Percentiles rank a stretch among this genome's conserved stretches.
phyloP scores from a whole-genome alignment of 2,797 vertebrate species.

The Petrocephalus sullivani region DNA sequence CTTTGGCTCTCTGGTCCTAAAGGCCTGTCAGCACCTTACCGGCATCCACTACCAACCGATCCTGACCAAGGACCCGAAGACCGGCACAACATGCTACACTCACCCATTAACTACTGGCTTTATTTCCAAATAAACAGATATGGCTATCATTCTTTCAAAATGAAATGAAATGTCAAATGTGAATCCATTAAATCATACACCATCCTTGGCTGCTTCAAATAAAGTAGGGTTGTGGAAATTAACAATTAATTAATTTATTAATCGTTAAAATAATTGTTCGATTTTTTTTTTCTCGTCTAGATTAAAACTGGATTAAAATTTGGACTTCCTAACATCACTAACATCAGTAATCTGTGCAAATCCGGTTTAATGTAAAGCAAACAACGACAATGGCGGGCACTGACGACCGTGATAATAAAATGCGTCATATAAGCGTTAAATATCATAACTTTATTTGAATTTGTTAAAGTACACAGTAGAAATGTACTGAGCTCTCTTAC shows the following conservation, averaged over 20 bases:
- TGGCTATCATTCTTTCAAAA: background rate
- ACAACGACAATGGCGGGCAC: too few relatives aligned
- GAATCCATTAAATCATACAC: background rate
- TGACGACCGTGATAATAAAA: too few relatives aligned
- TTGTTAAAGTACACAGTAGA: background rate
- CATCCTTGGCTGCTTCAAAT: background rate
- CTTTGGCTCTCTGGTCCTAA: conserved; percentile 59
- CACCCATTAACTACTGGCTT: background rate
- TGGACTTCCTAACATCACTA: too few relatives aligned
- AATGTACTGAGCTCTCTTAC: background rate
- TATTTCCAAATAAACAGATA: background rate
- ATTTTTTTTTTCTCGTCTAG: too few relatives aligned
- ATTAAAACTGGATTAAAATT: too few relatives aligned
- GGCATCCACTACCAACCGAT: conserved; percentile 34
- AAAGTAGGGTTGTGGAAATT: too few relatives aligned
- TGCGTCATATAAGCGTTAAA: too few relatives aligned
- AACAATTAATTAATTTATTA: too few relatives aligned
- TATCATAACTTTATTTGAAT: background rate
- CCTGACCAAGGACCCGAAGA: background rate
- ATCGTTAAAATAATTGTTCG: too few relatives aligned
- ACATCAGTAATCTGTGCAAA: too few relatives aligned
- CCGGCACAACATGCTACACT: background rate
- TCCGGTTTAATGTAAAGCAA: too few relatives aligned
- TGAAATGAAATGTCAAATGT: background rate
- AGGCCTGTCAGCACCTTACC: conserved; percentile 60